Conservation (phyloP, 2,888 invertebrate species). For the Priocnemis perturbator region DNA sequence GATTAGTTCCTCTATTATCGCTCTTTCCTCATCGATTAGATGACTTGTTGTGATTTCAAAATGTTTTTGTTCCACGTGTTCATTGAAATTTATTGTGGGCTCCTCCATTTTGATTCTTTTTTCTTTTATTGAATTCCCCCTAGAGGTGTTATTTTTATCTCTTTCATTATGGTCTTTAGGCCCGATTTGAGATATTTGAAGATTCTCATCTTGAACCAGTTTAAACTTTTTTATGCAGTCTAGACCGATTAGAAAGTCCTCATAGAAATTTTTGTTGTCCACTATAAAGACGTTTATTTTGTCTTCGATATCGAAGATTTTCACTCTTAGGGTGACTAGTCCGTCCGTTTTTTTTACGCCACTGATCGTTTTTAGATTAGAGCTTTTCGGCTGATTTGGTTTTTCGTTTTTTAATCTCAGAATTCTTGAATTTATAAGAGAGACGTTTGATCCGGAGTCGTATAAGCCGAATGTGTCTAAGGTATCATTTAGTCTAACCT, state of each 20-base stretch:
- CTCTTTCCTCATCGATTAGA: not conserved
- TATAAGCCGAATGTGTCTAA: slow-evolving; percentile 34
- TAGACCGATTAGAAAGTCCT: slow-evolving; percentile 46
- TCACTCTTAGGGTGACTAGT: slow-evolving; percentile 44
- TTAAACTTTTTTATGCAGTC: too few relatives aligned
- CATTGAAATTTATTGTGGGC: not conserved
- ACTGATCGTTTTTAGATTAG: slow-evolving; percentile 44
- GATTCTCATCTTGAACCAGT: slow-evolving; percentile 45
- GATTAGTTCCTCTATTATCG: slow-evolving; percentile 16
- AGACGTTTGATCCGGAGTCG: slow-evolving; percentile 44
- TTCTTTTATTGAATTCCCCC: too few relatives aligned
- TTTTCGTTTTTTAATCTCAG: slow-evolving; percentile 18
- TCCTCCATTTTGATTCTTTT: too few relatives aligned
- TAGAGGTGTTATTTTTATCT: too few relatives aligned
- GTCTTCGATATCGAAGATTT: slow-evolving; percentile 52
- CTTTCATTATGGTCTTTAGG: too few relatives aligned
- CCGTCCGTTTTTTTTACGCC: slow-evolving; percentile 49
- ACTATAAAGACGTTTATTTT: slow-evolving; percentile 42
- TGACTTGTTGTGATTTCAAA: slow-evolving; percentile 25
- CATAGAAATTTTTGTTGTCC: slow-evolving; percentile 36
- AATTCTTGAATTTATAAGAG: slow-evolving; percentile 42
- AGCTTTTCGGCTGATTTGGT: slow-evolving; percentile 25
- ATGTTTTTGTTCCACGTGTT: slow-evolving; percentile 28
- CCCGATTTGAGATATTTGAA: slow-evolving; percentile 18
- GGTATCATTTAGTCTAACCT: slow-evolving; percentile 34